A percentile compares a stretch with the other conserved stretches of the same genome.
phyloP scores from a whole-genome alignment of 2,797 vertebrate species.

The Limosa lapponica region DNA sequence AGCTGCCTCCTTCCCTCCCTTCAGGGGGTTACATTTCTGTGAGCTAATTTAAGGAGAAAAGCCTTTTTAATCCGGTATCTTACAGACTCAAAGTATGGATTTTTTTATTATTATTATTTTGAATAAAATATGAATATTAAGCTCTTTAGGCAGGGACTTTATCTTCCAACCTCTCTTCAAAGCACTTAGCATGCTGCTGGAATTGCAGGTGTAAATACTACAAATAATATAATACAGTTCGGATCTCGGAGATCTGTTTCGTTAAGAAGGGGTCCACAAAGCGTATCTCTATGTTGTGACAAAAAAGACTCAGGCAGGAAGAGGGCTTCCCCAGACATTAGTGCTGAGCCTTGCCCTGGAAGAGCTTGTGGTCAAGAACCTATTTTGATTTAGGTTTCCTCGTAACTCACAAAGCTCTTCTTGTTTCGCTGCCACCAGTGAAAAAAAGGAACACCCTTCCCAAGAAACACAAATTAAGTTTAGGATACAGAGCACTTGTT shows the following conservation, averaged over 20 bases:
- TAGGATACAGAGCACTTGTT: not conserved
- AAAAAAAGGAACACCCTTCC: not conserved
- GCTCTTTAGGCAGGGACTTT: slow-evolving; percentile 18
- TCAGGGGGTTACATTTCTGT: not conserved
- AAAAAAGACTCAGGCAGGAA: not conserved
- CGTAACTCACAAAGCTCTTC: not conserved
- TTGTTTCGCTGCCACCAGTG: not conserved
- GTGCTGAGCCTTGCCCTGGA: not conserved
- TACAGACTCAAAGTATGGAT: not conserved
- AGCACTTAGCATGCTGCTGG: not conserved
- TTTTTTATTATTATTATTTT: slow-evolving; percentile 21
- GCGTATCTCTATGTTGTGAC: not conserved
- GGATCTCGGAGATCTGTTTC: not conserved
- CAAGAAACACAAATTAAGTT: not conserved
- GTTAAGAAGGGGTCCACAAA: not conserved
- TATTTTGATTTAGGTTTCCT: not conserved
- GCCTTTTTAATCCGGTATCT: slow-evolving; percentile 4
- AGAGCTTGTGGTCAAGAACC: not conserved
- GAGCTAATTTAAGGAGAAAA: slow-evolving; percentile 56
- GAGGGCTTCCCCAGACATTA: not conserved
- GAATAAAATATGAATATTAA: slow-evolving; percentile 42
- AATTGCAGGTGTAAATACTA: slow-evolving; percentile 18
- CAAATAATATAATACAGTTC: not conserved
- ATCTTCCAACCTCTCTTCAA: not conserved
- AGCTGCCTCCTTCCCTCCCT: slow-evolving; percentile 1